Base-by-base conservation (phyloP, 2,113 vertebrate genomes). In the Dromas ardeola region DNA sequence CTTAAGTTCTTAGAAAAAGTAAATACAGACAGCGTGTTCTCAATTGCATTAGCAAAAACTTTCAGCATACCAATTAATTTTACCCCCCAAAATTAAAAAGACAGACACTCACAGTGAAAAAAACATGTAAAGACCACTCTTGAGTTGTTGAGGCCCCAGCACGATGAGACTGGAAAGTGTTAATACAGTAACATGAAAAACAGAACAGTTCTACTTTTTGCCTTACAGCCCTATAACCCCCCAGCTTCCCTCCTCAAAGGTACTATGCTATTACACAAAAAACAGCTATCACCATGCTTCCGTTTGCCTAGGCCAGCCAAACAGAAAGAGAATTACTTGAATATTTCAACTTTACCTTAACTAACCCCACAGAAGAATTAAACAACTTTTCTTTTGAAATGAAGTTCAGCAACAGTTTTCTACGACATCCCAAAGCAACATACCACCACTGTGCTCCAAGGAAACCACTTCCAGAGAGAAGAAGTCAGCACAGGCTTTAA, bases 1-100 rank as follows among this genome's bases (percentile, higher is more conserved):
- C 65, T 91, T 93, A 92, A 94, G 38, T 93, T 91, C 73, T 97
- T 69, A 88, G 61, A 86, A 93, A 91, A 92, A 89, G 66, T 82
- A 94, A 91, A 91, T 88, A 92, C 78, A 81, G 86, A 72, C 65
- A 87, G 40, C 2, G 4, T 52, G 83, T 89, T 92, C 83, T 86
- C 88, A 81, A 72, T 2, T 65, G 52, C 56, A 86, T 81, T 72
- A 72, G 43, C 69, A 88, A 86, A 92, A 95, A 40, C 61, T 87
- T 95, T 53, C 52, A 87, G 69, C 56, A 79, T 36, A 36, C 6
- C 65, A 86, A 87, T 77, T 89, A 76, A 87, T 81, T 67, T 80
- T 73, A 85, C 14, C 38, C 12, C 32, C 3, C 9, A 9, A 89
- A 92, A 81, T 87, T 63, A 83, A 32, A 69, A 43, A 61, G 14